Conservation (phyloP, 1,140 invertebrate genomes). For the Linepithema humile region DNA sequence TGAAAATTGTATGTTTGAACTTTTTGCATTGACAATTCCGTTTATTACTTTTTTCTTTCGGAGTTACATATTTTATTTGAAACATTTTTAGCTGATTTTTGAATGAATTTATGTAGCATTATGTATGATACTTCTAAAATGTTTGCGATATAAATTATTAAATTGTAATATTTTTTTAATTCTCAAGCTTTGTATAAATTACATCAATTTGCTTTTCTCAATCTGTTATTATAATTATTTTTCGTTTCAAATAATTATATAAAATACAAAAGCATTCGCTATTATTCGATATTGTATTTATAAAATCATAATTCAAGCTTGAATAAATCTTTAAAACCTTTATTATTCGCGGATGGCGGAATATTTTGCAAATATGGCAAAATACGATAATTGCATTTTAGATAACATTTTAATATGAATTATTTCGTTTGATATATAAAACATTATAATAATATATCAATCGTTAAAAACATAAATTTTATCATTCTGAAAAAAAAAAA, state of each 20-base stretch:
- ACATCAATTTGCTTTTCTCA: neutral
- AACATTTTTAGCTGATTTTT: neutral
- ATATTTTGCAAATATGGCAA: conserved; percentile 21
- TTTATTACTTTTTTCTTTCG: neutral
- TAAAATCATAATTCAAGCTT: conserved; percentile 1
- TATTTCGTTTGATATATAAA: conserved; percentile 10
- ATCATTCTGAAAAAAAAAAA: neutral
- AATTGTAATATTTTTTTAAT: neutral
- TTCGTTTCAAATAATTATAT: neutral
- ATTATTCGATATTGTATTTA: neutral
- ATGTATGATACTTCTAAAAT: neutral
- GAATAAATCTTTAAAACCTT: neutral
- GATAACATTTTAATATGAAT: conserved; percentile 23
- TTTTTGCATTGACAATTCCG: neutral
- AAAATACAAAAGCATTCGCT: neutral
- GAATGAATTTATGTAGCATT: neutral
- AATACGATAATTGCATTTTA: neutral
- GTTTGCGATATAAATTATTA: neutral
- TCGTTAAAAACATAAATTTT: neutral
- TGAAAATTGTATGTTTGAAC: neutral
- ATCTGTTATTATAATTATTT: neutral
- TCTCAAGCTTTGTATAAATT: neutral
- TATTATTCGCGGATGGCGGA: neutral
- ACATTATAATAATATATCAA: neutral
- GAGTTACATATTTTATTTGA: neutral